Conservation (phyloP, 30 jellyfish, hydroid and myxozoan species). For the Turritopsis rubra region DNA sequence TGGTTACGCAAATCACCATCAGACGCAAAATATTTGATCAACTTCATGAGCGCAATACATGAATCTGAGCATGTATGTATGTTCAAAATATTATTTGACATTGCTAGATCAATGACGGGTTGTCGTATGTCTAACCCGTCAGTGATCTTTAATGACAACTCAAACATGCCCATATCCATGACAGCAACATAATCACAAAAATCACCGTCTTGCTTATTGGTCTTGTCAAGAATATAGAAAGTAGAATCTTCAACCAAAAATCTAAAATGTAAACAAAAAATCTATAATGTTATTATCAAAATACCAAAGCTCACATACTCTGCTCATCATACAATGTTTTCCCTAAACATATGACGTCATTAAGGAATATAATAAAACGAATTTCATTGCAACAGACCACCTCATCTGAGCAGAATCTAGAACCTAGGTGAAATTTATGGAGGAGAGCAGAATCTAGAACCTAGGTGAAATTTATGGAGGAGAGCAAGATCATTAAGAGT, state of each 20-base stretch:
- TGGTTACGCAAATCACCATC: conserved; percentile 70
- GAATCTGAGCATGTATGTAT: conserved; percentile 94
- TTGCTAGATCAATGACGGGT: conserved; percentile 77
- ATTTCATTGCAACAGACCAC: no score
- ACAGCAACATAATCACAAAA: conserved; percentile 58
- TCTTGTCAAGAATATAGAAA: conserved; percentile 55
- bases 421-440: no score
- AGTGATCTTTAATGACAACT: conserved; percentile 67
- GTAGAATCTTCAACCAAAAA: conserved; percentile 87
- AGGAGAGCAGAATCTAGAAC: no score
- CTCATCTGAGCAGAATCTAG: no score
- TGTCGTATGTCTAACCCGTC: conserved; percentile 65
- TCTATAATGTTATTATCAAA: no score
- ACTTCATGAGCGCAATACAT: conserved; percentile 71
- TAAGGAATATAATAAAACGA: no score
- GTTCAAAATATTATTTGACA: conserved; percentile 85
- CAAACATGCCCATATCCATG: conserved; percentile 92
- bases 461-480: no score
- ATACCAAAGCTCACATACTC: no score
- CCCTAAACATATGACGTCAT: no score
- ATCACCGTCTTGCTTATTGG: conserved; percentile 4
- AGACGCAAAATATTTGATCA: conserved; percentile 71
- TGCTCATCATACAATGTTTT: no score
- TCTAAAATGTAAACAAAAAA: no score
- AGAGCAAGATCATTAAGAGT: no score